These are phyloP conservation scores for Notodonta dromedarius DNA, from an alignment of 2,888 invertebrate genomes.

Conservation along the genomic window DNA sequence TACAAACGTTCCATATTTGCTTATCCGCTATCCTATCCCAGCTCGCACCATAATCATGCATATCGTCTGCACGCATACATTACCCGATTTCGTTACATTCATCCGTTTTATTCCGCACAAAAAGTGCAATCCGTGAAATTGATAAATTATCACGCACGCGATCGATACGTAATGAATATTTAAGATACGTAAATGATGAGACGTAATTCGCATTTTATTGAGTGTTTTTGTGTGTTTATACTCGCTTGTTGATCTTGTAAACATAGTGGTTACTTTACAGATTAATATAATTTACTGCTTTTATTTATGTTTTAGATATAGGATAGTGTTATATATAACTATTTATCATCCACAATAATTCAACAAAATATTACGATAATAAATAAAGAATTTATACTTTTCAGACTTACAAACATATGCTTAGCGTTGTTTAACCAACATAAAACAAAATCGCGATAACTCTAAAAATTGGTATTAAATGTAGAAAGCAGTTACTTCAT, in stretches of 20 bases:
- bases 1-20: not conserved
- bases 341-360: too few species aligned
- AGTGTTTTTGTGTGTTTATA: conserved; percentile 8
- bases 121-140: conserved; percentile 48
- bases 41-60: conserved; percentile 28
- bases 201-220: conserved; percentile 9
- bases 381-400: too few species aligned
- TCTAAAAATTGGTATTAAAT: too few species aligned
- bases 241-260: not conserved
- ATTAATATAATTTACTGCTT: not conserved
- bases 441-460: too few species aligned
- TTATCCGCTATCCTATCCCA: conserved; percentile 19
- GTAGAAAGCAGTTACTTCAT: too few species aligned
- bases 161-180: conserved; percentile 47
- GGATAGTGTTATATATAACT: too few species aligned
- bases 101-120: conserved; percentile 43
- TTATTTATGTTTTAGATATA: not conserved
- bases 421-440: too few species aligned
- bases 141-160: conserved; percentile 53
- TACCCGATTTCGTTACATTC: conserved; percentile 53
- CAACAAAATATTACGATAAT: too few species aligned
- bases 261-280: not conserved
- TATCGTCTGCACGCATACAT: conserved; percentile 33
- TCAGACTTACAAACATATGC: too few species aligned
- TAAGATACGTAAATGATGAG: conserved; percentile 29